Base-by-base conservation (phyloP, 2,113 vertebrate species). In the Ondatra zibethicus region DNA sequence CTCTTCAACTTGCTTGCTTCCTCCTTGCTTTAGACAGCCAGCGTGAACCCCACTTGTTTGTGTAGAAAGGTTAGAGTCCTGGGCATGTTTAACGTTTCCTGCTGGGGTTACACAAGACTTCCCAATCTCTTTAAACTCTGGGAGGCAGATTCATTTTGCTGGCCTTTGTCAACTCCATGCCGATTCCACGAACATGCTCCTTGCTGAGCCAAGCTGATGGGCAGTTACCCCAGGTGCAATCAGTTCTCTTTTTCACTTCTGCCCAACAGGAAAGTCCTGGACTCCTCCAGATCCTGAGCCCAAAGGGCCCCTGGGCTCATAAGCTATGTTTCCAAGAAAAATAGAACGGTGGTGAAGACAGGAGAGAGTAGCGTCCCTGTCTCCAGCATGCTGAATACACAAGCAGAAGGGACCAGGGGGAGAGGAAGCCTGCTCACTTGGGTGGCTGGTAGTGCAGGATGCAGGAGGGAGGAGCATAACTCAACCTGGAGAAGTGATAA, bases 261-360 rank as follows among this genome's bases (percentile, higher is more conserved):
- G 80, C 76, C 72, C 29, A 78, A 33, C n/a, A 78, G 76, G 19
- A 77, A 66, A 89, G 50, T 50, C 31, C 42, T 91, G 16, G 68
- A 63, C 89, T 97, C 82, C 39, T 31, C 66, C 70, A 89, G 73
- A 95, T 19, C 82, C 89, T 33, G 58, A 93, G 58, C 72, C 86
- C 52, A 78, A 42, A 90, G 80, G 36, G 65, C 58, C 76, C 88
- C 50, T 61, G 61, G 50, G 76, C 93, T 94, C 33, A 80, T 66
- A 91, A 85, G 27, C 33, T 63, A 0, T 66, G 25, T 65, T 96
- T 39, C 31, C 72, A 84, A 73, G 85, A 70, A 31, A 78, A 88
- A 47, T 4, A 85, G 75, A 82, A 81, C 5, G 58, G 31, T 58
- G 45, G 61, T 87, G 29, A 94, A 68, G 50, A 13, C 68, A 39